These are phyloP conservation scores for Otolemur garnettii DNA, from an alignment of 2,113 vertebrate species.

Conservation along the genomic window DNA sequence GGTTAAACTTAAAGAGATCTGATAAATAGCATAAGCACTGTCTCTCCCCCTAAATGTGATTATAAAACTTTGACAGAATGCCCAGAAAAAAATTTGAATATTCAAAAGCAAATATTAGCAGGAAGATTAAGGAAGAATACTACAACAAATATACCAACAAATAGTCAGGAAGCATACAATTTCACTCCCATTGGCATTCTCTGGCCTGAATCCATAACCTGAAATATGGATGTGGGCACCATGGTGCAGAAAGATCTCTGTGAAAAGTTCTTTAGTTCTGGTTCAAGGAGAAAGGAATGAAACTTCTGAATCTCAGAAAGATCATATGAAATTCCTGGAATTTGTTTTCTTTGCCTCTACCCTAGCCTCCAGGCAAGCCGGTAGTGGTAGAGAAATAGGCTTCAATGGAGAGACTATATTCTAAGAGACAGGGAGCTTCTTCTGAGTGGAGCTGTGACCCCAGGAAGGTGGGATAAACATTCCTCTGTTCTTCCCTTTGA, in stretches of 20 bases:
- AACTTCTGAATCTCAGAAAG: background rate
- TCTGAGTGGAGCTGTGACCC: background rate
- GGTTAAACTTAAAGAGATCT: slow-evolving; percentile 1
- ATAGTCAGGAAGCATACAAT: background rate
- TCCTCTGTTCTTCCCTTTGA: background rate
- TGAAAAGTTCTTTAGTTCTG: background rate
- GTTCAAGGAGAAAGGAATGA: background rate
- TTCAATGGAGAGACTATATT: background rate
- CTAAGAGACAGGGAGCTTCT: background rate
- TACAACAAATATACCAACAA: background rate
- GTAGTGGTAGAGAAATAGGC: background rate
- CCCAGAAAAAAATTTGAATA: background rate
- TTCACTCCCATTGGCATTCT: background rate
- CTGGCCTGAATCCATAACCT: background rate
- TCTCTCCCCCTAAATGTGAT: background rate
- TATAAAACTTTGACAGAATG: background rate
- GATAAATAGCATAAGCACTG: background rate
- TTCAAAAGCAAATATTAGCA: background rate
- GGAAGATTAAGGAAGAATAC: background rate
- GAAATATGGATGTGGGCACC: background rate
- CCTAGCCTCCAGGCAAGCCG: background rate
- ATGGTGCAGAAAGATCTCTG: background rate
- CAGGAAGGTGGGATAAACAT: background rate
- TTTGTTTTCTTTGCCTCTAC: background rate
- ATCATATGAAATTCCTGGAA: background rate